Evolutionary conservation across 1,140 invertebrate species (phyloP).

Genomic region (Philopotamus ludificatus): DNA sequence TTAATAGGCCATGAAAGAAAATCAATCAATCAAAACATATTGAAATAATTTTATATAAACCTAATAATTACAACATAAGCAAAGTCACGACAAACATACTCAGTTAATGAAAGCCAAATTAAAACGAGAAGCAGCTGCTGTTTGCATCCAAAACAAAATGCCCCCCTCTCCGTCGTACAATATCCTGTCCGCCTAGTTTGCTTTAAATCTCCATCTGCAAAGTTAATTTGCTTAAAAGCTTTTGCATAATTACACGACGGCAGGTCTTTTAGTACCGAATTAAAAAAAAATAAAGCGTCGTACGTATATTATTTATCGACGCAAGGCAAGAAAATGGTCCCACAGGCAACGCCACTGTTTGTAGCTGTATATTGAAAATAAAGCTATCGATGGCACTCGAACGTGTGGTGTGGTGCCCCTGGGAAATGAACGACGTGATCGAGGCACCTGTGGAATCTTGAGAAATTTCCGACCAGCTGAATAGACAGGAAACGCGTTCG

Average conservation of each 20-base stretch:
- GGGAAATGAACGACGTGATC: background rate
- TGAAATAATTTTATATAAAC: no score
- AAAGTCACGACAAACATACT: conserved; percentile 11
- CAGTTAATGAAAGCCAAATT: conserved; percentile 29
- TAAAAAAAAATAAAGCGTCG: background rate
- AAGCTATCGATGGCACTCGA: background rate
- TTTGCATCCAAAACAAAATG: conserved; percentile 23
- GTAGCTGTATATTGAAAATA: background rate
- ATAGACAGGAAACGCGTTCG: no score
- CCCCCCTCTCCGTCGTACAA: background rate
- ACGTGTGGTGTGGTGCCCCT: background rate
- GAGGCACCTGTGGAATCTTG: background rate
- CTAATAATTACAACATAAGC: conserved; percentile 23
- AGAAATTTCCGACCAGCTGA: no score
- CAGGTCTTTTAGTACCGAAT: background rate
- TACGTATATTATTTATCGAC: background rate
- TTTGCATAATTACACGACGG: conserved; percentile 20
- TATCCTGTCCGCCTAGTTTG: background rate
- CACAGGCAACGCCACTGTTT: background rate
- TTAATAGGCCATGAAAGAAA: no score
- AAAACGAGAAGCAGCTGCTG: conserved; percentile 19
- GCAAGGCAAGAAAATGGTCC: conserved; percentile 12
- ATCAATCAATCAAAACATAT: no score
- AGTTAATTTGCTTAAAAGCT: conserved; percentile 32
- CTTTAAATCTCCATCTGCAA: conserved; percentile 18